Conservation (phyloP, 2,113 vertebrate species). For the Phainopepla nitens region DNA sequence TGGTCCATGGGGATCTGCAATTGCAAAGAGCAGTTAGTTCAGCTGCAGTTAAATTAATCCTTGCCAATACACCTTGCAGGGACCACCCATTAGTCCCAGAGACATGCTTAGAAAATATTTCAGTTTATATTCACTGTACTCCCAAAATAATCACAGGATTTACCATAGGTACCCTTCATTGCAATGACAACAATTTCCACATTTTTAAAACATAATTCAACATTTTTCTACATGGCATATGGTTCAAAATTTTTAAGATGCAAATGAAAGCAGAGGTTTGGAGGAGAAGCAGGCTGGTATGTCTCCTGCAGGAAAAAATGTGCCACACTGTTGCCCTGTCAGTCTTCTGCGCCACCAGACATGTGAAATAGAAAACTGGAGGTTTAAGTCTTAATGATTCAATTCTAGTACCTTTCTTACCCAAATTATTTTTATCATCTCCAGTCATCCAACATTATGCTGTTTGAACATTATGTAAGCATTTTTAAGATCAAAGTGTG, state of each 20-base stretch:
- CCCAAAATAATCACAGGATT: not conserved
- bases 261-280: not conserved
- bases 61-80: not conserved
- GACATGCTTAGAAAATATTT: not conserved
- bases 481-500: not conserved
- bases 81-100: not conserved
- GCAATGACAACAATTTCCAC: not conserved
- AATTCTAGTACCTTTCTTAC: not conserved
- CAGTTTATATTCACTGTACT: not conserved
- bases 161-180: not conserved
- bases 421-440: not conserved
- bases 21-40: not conserved
- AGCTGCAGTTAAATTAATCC: not conserved
- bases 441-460: not conserved
- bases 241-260: not conserved
- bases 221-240: not conserved
- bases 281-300: not conserved
- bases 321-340: not conserved
- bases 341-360: not conserved
- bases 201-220: not conserved
- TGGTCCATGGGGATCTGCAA: slow-evolving; percentile 90
- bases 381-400: not conserved
- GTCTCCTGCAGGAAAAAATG: not conserved
- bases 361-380: not conserved
- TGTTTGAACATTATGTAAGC: not conserved